Conservation (phyloP, 2,113 vertebrate genomes). For the Pionites leucogaster region DNA sequence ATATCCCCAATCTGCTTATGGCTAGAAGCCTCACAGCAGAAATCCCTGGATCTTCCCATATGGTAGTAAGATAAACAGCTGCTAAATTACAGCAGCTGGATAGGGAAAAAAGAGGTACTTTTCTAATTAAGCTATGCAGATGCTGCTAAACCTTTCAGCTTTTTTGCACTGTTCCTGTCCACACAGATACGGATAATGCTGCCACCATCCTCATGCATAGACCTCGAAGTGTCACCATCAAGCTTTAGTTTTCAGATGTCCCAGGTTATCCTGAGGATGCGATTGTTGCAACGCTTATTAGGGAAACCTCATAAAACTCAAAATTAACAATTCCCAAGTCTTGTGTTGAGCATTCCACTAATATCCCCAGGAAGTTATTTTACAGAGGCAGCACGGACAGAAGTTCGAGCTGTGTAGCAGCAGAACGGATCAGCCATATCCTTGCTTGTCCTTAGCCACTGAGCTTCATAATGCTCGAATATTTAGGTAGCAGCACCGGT, state of each 20-base stretch:
- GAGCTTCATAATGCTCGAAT: neutral
- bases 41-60: neutral
- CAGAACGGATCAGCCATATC: neutral
- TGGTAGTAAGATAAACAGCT: neutral
- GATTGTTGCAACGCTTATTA: neutral
- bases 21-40: neutral
- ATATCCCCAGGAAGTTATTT: neutral
- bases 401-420: neutral
- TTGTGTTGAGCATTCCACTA: neutral
- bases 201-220: neutral
- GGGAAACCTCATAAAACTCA: neutral
- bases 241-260: neutral
- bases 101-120: neutral
- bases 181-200: neutral
- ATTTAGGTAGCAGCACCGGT: neutral
- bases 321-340: neutral
- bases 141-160: neutral
- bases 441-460: constrained; percentile 45
- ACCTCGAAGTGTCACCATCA: neutral
- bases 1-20: neutral
- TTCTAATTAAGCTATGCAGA: neutral
- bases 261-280: neutral
- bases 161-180: neutral
- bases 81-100: neutral
- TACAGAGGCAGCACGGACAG: neutral